Base-by-base conservation (phyloP, 1,140 invertebrate genomes). In the Agrilus planipennis region DNA sequence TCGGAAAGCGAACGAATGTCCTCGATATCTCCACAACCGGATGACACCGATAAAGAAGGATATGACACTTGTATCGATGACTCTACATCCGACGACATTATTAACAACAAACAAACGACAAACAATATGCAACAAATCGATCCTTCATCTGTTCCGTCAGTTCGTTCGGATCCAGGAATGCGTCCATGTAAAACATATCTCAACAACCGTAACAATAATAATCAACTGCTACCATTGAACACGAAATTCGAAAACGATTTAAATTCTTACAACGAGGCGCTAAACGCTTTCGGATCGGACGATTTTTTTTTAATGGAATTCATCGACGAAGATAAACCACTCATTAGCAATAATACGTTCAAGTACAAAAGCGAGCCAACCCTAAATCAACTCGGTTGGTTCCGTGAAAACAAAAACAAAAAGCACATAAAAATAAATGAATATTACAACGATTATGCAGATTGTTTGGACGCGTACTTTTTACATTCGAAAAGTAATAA, bases 361-460 rank as follows among this genome's bases (percentile, higher is more conserved):
- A 57, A 55, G 41, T 58, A 50, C 34, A 32, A 46, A 7, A 57
- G 53, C 34, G 54, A 55, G 38, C 49, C 50, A 0, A 53, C 53
- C 32, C 7, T 17, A 52, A 25, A 56, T 56, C 15, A 49, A 14
- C 21, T 20, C 28, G 3, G 50, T 50, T 15, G 42, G 46, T 20
- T 35, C 42, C 5, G 23, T 35, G 0, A 21, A 39, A 9, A 44
- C 25, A 2, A 28, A 31, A 12, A 34, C 18, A 18, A 46, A 41
- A 12, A 38, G 42, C 23, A 50, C 40, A 32, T 53, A 32, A 14
- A 45, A 14, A 35, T 54, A 9, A 43, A 54, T 29, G 60, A 62
- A 47, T 62, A 62, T 45, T 62, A 62, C 34, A 62, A 62, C 43
- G 60, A 62, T 42, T 60, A 60, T 31, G 53, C 54, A 32, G 56